phyloP scores from a whole-genome alignment of 2,888 invertebrate genomes.

The Agrochola litura region DNA sequence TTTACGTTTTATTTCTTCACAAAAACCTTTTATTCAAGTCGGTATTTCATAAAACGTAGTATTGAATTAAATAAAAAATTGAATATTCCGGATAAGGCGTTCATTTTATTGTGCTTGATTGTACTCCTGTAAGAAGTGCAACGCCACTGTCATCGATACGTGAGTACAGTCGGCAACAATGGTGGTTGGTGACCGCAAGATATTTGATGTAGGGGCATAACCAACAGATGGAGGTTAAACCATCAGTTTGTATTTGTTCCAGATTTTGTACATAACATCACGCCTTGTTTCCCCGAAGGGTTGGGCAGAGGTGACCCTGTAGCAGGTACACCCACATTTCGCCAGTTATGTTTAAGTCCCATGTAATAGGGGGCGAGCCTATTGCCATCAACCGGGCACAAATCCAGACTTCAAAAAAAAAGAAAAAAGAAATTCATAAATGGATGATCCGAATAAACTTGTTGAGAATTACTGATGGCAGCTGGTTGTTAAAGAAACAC shows the following conservation, averaged over 20 bases:
- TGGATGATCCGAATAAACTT: neutral
- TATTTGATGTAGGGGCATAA: neutral
- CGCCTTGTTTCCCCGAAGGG: no score
- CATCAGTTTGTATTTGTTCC: neutral
- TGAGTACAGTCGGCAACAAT: constrained; percentile 61
- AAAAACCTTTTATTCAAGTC: neutral
- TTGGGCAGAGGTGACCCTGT: no score
- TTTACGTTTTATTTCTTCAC: neutral
- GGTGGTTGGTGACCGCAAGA: constrained; percentile 15
- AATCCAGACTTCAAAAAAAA: no score
- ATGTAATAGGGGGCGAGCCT: no score
- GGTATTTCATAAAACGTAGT: constrained; percentile 5
- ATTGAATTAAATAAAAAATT: constrained; percentile 43
- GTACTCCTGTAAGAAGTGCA: constrained; percentile 52
- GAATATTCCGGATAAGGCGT: constrained; percentile 20
- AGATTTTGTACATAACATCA: no score
- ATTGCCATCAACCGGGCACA: no score
- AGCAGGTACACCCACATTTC: no score
- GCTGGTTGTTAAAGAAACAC: no score
- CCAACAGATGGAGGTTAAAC: neutral
- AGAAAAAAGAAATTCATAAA: no score
- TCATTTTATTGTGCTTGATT: constrained; percentile 59
- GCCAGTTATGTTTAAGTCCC: no score
- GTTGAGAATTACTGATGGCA: no score
- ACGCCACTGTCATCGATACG: constrained; percentile 66